Base-by-base conservation (phyloP, 2,113 vertebrate genomes). In the Ciconia boyciana region DNA sequence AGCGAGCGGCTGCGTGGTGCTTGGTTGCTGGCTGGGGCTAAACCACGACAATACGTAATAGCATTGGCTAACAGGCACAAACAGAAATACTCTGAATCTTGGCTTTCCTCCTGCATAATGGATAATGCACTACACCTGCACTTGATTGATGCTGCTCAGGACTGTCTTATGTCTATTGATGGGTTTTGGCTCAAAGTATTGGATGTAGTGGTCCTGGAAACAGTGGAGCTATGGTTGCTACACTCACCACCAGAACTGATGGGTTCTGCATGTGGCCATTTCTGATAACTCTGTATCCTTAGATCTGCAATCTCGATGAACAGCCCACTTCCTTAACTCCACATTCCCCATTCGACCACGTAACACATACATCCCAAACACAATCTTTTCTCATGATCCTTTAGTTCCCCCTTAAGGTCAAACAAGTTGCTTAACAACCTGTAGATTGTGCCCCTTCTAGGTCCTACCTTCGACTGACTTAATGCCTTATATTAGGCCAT, bases 301-400 rank as follows among this genome's bases (percentile, higher is more conserved):
- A 51, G 52, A 72, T 58, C 52, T 83, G 12, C 0, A 0, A 9
- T 66, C 62, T 62, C 2, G 1, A 24, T 57, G 46, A 80, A 8
- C 22, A 4, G 9, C 28, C 17, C 0, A 0, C 28, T 89, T 82
- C 36, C 84, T 78, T 41, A 58, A 46, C 26, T 54, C n/a, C 54
- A 44, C 11, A 3, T 48, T 92, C 29, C 32, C 41, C 29, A 9
- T 28, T 32, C 3, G 1, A 36, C 41, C 66, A 80, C 51, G 14
- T 62, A 34, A 76, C 19, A 66, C 13, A 16, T 25, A 36, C 16
- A n/a, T 61, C 13, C 34, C 52, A 52, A 16, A 39, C 12, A 76
- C 16, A 29, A 0, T 21, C 61, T 52, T 81, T 80, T 29, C 21
- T 79, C 18, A 16, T 15, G 2, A 70, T 29, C 7, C 14, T 51